A percentile compares a stretch with the other conserved stretches of the same genome.
phyloP scores from a whole-genome alignment of 2,797 vertebrate genomes.

The Lagorchestes hirsutus region DNA sequence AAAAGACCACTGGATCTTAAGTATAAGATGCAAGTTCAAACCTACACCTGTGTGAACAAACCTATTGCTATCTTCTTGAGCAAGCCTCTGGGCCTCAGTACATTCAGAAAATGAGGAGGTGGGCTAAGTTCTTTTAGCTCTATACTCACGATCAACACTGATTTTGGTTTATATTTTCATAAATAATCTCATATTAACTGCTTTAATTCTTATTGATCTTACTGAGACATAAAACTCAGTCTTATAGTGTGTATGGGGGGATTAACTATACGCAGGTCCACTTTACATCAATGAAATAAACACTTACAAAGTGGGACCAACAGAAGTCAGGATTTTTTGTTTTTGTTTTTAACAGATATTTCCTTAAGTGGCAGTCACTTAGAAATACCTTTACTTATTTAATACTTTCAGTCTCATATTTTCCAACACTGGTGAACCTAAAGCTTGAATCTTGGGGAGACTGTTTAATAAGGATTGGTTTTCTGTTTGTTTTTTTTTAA shows the following conservation, averaged over 20 bases:
- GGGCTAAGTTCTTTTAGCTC: background rate
- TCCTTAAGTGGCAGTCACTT: background rate
- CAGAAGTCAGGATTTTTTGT: background rate
- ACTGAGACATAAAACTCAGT: constrained; percentile 3
- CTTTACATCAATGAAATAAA: background rate
- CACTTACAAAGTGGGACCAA: background rate
- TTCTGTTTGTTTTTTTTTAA: no score
- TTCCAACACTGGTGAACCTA: background rate
- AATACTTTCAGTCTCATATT: background rate
- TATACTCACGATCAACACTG: background rate
- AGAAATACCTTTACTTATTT: background rate
- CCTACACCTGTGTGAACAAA: background rate
- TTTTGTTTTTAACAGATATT: background rate
- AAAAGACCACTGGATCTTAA: background rate
- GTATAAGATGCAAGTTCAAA: background rate
- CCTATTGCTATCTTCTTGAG: background rate
- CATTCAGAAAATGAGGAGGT: background rate
- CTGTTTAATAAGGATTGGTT: background rate
- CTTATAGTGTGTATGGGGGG: background rate
- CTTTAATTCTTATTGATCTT: background rate
- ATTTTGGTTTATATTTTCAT: background rate
- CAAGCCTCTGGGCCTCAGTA: background rate
- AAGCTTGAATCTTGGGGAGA: background rate
- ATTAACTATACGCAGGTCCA: background rate
- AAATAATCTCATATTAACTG: background rate